Base-by-base conservation (phyloP, 1,140 invertebrate species). In the Phocides pigmalion region DNA sequence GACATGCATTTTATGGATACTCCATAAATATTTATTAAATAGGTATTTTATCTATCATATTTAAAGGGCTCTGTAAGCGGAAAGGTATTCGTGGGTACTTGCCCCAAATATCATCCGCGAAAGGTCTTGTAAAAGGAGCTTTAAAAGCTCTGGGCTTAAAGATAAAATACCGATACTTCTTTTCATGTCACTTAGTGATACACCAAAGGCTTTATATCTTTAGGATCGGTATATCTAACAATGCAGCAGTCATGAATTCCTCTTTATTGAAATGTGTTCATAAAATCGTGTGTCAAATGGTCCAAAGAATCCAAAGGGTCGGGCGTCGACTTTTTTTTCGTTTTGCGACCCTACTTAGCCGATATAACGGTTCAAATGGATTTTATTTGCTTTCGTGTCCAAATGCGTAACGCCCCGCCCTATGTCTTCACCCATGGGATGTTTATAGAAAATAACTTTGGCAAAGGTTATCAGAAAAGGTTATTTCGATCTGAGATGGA, bases 211-310 rank as follows among this genome's bases (percentile, higher is more conserved):
- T 53, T 46, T 53, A 47, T 56, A 62, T 37, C 44, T 49, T 49
- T 16, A 44, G 41, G 54, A 50, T 67, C 59, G 37, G 44, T 42
- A 64, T 67, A 64, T 70, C 51, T 70, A 64, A 72, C 66, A 75
- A 74, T 70, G 70, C 73, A 69, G 47, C 58, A 49, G 44, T 44
- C 66, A 70, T 72, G 74, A 82, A 76, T 84, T 77, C 76, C 44
- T 49, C 75, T 84, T 78, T 81, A 84, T 82, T 81, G 78, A 76
- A 79, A 76, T 70, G 50, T 73, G 39, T 68, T 76, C 79, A 74
- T 84, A 81, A 81, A 84, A 84, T 74, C 65, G 70, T 67, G 71
- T 74, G 66, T 81, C 69, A 75, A 82, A 81, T 76, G 79, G 53
- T 66, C 67, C 68, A 69, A 74, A 56, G 76, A 74, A 76, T 76